Percentiles rank a stretch among this genome's conserved stretches.
Conservation (phyloP, 2,797 vertebrate species). For the Mus caroli region DNA sequence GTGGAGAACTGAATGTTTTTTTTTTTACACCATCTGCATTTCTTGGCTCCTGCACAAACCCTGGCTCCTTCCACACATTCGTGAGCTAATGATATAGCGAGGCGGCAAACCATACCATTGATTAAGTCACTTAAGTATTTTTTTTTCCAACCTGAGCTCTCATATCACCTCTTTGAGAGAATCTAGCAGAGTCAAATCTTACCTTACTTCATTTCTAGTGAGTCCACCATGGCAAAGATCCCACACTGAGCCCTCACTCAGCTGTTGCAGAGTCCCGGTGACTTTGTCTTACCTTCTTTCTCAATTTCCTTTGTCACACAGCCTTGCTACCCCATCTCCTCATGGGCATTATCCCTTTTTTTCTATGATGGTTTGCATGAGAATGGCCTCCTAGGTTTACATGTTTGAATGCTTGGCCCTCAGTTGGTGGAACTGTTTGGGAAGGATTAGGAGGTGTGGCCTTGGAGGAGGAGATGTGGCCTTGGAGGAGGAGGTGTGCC, state of each 20-base stretch:
- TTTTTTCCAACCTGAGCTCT: background rate
- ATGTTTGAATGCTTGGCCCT: background rate
- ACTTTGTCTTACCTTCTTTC: background rate
- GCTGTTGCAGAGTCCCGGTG: background rate
- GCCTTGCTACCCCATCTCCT: background rate
- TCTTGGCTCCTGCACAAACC: background rate
- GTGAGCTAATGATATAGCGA: no score
- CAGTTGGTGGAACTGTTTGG: background rate
- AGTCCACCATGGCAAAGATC: rapidly evolving
- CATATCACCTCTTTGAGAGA: background rate
- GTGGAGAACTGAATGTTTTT: background rate
- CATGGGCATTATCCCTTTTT: background rate
- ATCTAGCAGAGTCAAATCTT: background rate
- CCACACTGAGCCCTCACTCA: background rate
- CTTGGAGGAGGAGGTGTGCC: no score
- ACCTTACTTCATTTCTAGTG: background rate
- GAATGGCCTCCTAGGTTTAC: background rate
- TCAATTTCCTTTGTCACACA: background rate
- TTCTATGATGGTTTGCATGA: background rate
- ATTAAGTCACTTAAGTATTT: background rate
- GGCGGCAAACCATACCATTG: background rate
- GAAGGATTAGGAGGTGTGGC: no score
- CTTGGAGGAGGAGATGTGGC: no score
- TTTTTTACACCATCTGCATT: background rate
- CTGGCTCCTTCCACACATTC: background rate